phyloP scores from a whole-genome alignment of 2,888 invertebrate species.

The Fragum sueziense region DNA sequence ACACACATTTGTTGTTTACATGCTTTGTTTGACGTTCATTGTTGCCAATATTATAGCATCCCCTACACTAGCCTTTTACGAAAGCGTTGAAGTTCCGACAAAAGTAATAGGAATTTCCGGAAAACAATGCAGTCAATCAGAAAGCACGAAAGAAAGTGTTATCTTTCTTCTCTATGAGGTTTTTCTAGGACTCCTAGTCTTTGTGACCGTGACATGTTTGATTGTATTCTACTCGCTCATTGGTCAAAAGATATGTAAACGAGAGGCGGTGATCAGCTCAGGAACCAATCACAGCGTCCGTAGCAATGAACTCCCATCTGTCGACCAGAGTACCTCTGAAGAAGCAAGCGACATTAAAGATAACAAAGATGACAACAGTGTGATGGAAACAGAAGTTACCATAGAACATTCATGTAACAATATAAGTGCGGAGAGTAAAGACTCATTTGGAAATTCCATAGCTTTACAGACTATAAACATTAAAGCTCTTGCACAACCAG shows the following conservation, averaged over 20 bases:
- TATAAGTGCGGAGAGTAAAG: no score
- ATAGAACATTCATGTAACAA: no score
- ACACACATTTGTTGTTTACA: neutral
- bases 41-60: neutral
- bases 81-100: neutral
- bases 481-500: no score
- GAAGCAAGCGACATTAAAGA: neutral
- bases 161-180: neutral
- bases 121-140: conserved; percentile 1
- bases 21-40: neutral
- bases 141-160: neutral
- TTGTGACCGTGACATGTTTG: neutral
- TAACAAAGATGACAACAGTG: no score
- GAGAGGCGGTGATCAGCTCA: neutral
- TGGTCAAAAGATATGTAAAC: conserved; percentile 7
- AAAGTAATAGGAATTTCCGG: neutral
- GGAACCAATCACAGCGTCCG: neutral
- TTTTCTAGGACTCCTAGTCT: neutral
- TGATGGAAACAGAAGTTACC: no score
- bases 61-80: neutral
- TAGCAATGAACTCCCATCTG: neutral
- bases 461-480: no score
- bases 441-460: no score
- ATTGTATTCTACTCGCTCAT: conserved; percentile 8
- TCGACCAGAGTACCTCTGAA: neutral